Base-by-base conservation (phyloP, 2,113 vertebrate species). In the Macquaria australasica region DNA sequence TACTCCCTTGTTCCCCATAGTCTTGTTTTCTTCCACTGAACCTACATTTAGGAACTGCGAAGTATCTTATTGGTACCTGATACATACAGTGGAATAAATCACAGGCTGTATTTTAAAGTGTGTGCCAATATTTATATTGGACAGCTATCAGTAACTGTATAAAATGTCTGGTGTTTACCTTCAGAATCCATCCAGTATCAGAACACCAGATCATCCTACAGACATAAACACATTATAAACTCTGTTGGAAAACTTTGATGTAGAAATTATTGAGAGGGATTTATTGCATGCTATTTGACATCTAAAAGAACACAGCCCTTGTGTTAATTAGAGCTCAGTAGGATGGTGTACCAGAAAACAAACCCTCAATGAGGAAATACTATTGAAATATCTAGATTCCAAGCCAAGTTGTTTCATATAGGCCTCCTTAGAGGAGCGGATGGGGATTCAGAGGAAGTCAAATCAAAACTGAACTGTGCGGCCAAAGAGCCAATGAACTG, bases 371-470 rank as follows among this genome's bases (percentile, higher is more conserved):
- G n/a, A 81, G 50, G 23, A 71, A 69, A 70, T 21, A 50, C 55
- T 58, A 25, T 1, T 48, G 66, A 83, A 76, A 56, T 53, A 72
- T 84, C 48, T 11, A 23, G 14, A 86, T 45, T 37, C 28, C 0
- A 2, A 77, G 67, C 56, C 82, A 87, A 70, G 53, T 77, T 3
- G 4, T 77, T 64, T 73, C 39, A 79, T 39, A 39, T 15, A 6
- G 31, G 25, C 15, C 31, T 63, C 59, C 21, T 77, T 11, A 20
- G 20, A 41, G 58, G 43, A 59, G 64, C 3, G 12, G 72, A 69
- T 16, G 28, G 39, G 70, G 60, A 86, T 83, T 79, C 70, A 81
- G 55, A 8, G 59, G 71, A 79, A 76, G 59, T 90, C 28, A 72
- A 78, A 88, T 86, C 41, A 62, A 77, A 82, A 77, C 25, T 21